Percentiles rank a stretch among this genome's conserved stretches.
Conservation (phyloP, 2,113 vertebrate genomes). For the Corythornis vintsioides region DNA sequence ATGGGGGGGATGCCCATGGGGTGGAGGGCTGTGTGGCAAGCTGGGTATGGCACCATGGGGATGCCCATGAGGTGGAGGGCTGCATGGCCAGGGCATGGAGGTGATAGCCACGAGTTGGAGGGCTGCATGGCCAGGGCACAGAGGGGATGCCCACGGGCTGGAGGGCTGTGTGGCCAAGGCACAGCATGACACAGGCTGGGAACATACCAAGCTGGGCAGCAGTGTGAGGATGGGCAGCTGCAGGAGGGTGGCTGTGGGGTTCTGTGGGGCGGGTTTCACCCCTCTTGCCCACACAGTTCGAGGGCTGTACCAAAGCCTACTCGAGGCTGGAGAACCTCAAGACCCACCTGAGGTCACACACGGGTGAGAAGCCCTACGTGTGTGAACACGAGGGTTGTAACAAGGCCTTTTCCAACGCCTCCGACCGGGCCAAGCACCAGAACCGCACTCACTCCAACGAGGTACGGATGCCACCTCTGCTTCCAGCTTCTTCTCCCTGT, state of each 20-base stretch:
- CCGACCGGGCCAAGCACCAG: constrained; percentile 95
- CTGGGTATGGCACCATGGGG: no score
- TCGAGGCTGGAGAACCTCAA: constrained; percentile 97
- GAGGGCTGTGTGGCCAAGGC: no score
- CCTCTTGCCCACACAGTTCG: constrained; percentile 79
- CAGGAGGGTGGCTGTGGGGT: neutral
- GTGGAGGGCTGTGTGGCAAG: no score
- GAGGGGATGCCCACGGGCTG: neutral
- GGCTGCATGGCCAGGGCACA: neutral
- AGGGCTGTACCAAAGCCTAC: constrained; percentile 98
- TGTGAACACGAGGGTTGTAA: constrained; percentile 97
- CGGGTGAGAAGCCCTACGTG: constrained; percentile 95
- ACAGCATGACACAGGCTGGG: neutral
- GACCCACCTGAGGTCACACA: constrained; percentile 94
- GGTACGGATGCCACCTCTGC: constrained; percentile 67
- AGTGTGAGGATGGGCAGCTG: fast-evolving
- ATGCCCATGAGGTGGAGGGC: no score
- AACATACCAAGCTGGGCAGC: neutral
- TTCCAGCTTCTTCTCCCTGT: fast-evolving
- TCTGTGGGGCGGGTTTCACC: neutral
- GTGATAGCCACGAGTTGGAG: no score
- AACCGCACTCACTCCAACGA: constrained; percentile 98
- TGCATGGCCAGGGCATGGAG: no score
- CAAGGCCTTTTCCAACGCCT: constrained; percentile 97
- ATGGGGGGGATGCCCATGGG: no score